Evolutionary conservation across 1,140 invertebrate species (phyloP), one percentile per base, ranked within the genome.

Genomic region (Drosophila mojavensis): DNA sequence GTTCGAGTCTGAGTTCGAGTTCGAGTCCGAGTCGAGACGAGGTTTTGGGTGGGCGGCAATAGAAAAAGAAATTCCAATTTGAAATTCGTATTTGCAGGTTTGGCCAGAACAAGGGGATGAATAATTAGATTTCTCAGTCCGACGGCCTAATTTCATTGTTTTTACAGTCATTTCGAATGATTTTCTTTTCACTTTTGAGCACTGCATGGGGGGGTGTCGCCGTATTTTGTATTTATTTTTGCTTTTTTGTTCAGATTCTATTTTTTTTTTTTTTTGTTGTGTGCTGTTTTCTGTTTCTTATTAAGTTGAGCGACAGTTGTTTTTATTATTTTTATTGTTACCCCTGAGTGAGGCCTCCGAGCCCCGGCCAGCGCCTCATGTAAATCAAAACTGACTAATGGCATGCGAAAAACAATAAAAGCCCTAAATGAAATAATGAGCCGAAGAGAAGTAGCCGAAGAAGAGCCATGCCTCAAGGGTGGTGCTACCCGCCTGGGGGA

Each of bases 41-140:
- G 2, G 36, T 13, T 11, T 11, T 39, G 36, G 36, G 36, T 39
- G 36, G 36, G 36, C 36, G 1, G 36, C 9, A 47, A 50, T 15
- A 47, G 51, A 54, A 54, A 63, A 70, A 53, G 53, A 59, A 47
- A 75, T 58, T 63, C 55, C 54, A 75, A 75, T 60, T 60, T 41
- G 55, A 75, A 54, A 63, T 61, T 54, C 58, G 51, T 43, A 66
- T 47, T 66, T 53, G 39, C 43, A 64, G 51, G 54, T 58, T 39
- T 39, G 54, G 28, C 30, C 36, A 39, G 36, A 71, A 81, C 89
- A 91, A 84, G 79, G 81, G 75, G 78, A 91, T 91, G 90, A 90
- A 91, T 91, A 91, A 91, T 91, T 91, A 91, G 90, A 91, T 91
- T 91, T 86, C 90, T 89, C 84, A 89, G 84, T 68, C 58, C 64